Percentiles rank a stretch among this genome's conserved stretches.
phyloP scores from a whole-genome alignment of 2,888 invertebrate genomes.

The Neoscelio sp. region DNA sequence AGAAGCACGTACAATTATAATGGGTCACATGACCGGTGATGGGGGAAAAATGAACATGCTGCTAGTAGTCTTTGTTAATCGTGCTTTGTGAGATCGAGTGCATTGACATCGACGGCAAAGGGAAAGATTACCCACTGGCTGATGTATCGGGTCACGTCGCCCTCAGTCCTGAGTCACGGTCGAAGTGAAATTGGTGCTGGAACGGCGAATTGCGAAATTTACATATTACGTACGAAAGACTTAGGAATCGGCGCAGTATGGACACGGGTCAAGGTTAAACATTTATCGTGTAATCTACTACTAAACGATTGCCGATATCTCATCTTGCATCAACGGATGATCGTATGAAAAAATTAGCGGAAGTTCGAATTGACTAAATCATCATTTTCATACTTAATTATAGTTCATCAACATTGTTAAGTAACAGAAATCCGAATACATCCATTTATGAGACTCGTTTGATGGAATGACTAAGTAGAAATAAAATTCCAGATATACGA shows the following conservation, averaged over 20 bases:
- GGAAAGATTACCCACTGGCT: conserved; percentile 57
- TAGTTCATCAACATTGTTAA: conserved; percentile 1
- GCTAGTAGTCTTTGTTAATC: conserved; percentile 34
- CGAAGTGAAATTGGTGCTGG: conserved; percentile 80
- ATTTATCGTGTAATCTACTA: conserved; percentile 56
- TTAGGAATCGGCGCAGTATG: conserved; percentile 74
- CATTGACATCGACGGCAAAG: conserved; percentile 55
- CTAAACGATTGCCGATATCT: conserved; percentile 56
- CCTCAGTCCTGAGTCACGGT: conserved; percentile 79
- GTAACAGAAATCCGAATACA: conserved; percentile 1
- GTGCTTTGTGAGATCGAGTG: conserved; percentile 45
- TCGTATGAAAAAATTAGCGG: conserved; percentile 55
- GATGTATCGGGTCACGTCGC: conserved; percentile 59
- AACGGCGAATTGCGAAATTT: conserved; percentile 74
- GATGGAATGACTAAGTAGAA: neutral
- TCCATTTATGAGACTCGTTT: too few relatives aligned
- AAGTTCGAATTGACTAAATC: conserved; percentile 42
- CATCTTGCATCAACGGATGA: conserved; percentile 50
- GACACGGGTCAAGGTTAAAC: conserved; percentile 78
- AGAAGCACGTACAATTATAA: conserved; percentile 26
- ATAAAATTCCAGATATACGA: neutral
- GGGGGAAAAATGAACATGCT: conserved; percentile 25
- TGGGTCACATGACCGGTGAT: conserved; percentile 25
- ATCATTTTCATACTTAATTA: conserved; percentile 43
- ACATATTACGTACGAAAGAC: conserved; percentile 70